Conservation (phyloP, 2,797 vertebrate species). For the Cynopterus sphinx region DNA sequence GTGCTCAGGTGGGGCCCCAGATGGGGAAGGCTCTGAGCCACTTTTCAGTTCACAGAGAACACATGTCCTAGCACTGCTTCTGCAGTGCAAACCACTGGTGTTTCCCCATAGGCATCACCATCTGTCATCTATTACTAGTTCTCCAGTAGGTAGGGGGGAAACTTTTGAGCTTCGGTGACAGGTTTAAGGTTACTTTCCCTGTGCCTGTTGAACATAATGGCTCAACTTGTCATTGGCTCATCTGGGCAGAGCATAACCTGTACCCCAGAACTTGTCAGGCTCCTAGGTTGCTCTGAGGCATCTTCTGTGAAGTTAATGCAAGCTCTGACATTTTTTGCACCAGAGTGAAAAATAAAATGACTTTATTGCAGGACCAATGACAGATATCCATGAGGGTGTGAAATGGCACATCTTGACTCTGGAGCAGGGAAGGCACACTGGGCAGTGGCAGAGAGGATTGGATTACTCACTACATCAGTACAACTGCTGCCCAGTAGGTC, state of each 20-base stretch:
- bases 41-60: background rate
- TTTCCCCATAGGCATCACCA: background rate
- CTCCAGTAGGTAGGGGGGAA: background rate
- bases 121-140: background rate
- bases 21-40: background rate
- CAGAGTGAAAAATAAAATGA: conserved; percentile 43
- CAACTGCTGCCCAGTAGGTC: background rate
- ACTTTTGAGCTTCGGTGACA: background rate
- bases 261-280: background rate
- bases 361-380: conserved; percentile 44
- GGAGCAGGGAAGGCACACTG: background rate
- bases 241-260: background rate
- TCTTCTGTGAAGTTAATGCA: background rate
- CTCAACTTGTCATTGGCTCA: background rate
- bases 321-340: background rate
- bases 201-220: background rate
- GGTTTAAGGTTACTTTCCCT: background rate
- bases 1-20: background rate
- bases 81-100: background rate
- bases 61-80: background rate
- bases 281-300: background rate
- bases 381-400: background rate
- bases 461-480: background rate
- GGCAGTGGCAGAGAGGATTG: background rate
- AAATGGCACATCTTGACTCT: background rate